Evolutionary conservation across 2,113 vertebrate genomes (phyloP).

Genomic region (Okapia johnstoni): DNA sequence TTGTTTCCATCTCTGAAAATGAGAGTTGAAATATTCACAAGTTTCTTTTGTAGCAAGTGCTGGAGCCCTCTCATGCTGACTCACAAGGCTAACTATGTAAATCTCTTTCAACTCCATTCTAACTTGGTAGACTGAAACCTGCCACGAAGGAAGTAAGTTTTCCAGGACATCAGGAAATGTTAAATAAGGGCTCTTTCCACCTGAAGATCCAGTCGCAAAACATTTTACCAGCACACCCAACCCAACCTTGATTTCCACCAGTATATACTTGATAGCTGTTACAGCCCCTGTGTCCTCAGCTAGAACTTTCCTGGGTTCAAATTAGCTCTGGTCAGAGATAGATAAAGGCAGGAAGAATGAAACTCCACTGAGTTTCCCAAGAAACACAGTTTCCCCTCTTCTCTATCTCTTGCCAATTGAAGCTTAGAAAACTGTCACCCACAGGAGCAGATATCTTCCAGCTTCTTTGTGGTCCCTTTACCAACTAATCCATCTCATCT

Average conservation of each 20-base stretch:
- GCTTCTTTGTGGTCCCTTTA: background rate
- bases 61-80: background rate
- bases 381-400: background rate
- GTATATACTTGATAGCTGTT: background rate
- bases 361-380: background rate
- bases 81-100: background rate
- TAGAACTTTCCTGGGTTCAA: background rate
- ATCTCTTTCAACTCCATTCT: background rate
- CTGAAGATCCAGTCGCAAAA: background rate
- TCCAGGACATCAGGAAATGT: background rate
- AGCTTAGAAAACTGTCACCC: background rate
- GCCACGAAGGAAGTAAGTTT: background rate
- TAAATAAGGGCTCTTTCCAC: background rate
- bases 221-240: background rate
- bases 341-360: background rate
- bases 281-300: background rate
- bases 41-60: background rate
- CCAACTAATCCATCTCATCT: background rate
- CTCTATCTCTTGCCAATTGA: background rate
- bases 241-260: background rate
- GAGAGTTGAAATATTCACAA: background rate
- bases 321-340: background rate
- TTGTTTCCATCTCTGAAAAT: background rate
- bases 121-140: background rate
- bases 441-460: background rate